Evolutionary conservation across 2,888 invertebrate genomes (phyloP).

Genomic region (Nemapogon koenigi): DNA sequence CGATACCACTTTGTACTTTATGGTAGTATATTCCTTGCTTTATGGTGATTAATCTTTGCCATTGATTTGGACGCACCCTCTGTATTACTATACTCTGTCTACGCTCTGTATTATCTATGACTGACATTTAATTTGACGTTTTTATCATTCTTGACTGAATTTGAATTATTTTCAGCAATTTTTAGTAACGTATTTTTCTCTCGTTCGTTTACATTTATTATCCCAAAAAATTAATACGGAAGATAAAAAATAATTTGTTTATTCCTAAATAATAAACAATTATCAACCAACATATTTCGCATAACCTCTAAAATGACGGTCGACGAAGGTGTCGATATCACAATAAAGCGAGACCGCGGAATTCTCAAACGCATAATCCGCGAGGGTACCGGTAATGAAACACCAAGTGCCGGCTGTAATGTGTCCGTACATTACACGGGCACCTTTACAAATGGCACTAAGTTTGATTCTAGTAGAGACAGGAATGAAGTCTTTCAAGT

Average conservation of each 20-base stretch:
- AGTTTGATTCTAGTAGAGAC: slow-evolving; percentile 91
- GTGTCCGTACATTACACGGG: slow-evolving; percentile 90
- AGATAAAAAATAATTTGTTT: not conserved
- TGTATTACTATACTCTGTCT: no score
- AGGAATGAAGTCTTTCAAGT: slow-evolving; percentile 87
- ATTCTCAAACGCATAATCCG: slow-evolving; percentile 78
- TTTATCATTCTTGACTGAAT: no score
- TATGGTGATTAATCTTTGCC: no score
- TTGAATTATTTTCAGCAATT: no score
- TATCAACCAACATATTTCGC: not conserved
- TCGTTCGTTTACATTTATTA: not conserved
- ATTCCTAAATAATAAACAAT: not conserved
- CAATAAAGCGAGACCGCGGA: slow-evolving; percentile 69
- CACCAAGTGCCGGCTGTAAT: slow-evolving; percentile 72
- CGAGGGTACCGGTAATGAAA: slow-evolving; percentile 77
- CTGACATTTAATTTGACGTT: no score
- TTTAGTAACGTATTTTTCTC: no score
- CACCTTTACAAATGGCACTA: slow-evolving; percentile 82
- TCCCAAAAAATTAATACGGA: not conserved
- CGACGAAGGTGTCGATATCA: slow-evolving; percentile 50
- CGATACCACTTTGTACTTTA: no score
- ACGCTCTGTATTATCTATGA: no score
- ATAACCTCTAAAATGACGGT: slow-evolving; percentile 34
- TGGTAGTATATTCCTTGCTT: no score
- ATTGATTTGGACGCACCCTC: no score